Evolutionary conservation across 92 coral and sea anemone genomes (phyloP), one percentile per base, ranked within the genome.

Genomic region (Palythoa caribaeorum): DNA sequence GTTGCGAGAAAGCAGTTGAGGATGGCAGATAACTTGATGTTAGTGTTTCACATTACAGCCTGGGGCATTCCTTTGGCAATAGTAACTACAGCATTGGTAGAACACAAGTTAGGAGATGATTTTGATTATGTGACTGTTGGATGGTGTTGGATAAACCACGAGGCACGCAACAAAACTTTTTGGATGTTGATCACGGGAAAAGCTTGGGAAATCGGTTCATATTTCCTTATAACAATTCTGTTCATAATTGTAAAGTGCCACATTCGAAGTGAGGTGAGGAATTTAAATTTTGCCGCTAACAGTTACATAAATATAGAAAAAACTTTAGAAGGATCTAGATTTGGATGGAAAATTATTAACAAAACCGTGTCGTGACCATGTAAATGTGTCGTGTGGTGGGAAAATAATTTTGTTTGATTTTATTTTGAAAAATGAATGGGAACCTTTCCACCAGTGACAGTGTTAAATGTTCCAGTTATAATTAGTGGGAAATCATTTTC

Each of bases 101-200:
- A 59, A 35, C 73, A 71, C 0, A 91, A 85, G 9, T 93, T 97
- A 1, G 99, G 99, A 17, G 88, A 91, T 39, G 92, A 93, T 71
- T 3, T 86, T 10, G 96, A 91, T 62, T 40, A 55, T 2, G 74
- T 71, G 14, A 78, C 95, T 0, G 93, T 93, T 0, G 99, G 98
- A 0, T 97, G 99, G 99, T 97, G 99, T 28, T 97, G 99, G 99
- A 92, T 97, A 0, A 65, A 68, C 39, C 9, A 38, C 8, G 44
- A 40, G 1, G 28, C 63, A 2, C 11, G 17, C 1, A 79, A 84
- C 10, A 84, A 71, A 35, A 12, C 77, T 0, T 16, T 94, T 59
- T 97, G 99, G 99, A 97, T 95, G 97, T 39, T 91, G 74, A 28
- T 97, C 6, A 89, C 96, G 7, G 99, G 99, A n/a, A 95, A 95